A percentile compares a stretch with the other conserved stretches of the same genome.
These are phyloP conservation scores for Oncorhynchus mykiss DNA, from an alignment of 2,113 vertebrate species.

Conservation along the genomic window DNA sequence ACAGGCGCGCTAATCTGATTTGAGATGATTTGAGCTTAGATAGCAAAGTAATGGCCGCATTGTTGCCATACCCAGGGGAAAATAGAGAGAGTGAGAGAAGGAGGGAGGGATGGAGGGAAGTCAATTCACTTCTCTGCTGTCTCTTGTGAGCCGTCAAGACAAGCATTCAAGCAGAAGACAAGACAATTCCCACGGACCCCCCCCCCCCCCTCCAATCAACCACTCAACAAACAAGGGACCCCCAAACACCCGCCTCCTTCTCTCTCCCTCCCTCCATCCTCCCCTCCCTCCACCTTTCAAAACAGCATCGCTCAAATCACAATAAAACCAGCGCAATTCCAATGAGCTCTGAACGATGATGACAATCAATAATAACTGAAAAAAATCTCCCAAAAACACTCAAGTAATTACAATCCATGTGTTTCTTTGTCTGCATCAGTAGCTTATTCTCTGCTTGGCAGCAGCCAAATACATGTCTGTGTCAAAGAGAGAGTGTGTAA, in stretches of 20 bases:
- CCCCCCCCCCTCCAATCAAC: not conserved
- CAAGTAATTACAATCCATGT: not conserved
- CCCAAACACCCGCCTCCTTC: not conserved
- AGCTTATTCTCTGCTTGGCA: not conserved
- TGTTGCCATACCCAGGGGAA: not conserved
- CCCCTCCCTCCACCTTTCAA: not conserved
- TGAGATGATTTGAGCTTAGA: not conserved
- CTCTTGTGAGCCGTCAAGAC: slow-evolving; percentile 41
- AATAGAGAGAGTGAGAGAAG: slow-evolving; percentile 1
- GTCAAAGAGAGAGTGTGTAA: not conserved
- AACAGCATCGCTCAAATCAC: not conserved
- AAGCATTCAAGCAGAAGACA: slow-evolving; percentile 64
- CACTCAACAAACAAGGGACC: not conserved
- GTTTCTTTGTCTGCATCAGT: not conserved
- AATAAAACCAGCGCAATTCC: not conserved
- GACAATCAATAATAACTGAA: not conserved
- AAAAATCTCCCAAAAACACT: not conserved
- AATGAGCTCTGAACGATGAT: not conserved
- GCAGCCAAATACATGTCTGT: not conserved
- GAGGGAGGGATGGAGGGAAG: not conserved
- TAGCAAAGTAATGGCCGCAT: slow-evolving; percentile 4
- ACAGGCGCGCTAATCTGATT: slow-evolving; percentile 21
- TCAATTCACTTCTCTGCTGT: slow-evolving; percentile 5
- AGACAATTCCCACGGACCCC: slow-evolving; percentile 39
- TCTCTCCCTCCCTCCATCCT: not conserved